A percentile compares a stretch with the other conserved stretches of the same genome.
phyloP scores from a whole-genome alignment of 2,113 vertebrate genomes.

The Scomber japonicus region DNA sequence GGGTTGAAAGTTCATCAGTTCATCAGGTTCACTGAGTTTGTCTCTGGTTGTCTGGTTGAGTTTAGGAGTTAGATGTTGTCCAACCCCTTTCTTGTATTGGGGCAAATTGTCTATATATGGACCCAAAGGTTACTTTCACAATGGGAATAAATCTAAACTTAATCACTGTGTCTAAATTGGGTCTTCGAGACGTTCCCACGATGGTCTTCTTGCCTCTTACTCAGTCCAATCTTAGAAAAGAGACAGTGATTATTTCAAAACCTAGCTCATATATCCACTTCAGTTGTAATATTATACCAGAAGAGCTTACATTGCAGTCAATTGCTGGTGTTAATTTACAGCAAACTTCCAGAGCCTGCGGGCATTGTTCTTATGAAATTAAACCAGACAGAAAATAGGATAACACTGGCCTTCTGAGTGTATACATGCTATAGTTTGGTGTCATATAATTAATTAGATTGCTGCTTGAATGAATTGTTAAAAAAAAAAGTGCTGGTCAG shows the following conservation, averaged over 20 bases:
- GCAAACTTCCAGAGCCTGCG: conserved; percentile 69
- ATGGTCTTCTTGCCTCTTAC: conserved; percentile 51
- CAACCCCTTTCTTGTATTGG: too few species aligned
- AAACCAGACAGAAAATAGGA: conserved; percentile 43
- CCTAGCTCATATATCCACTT: conserved; percentile 62
- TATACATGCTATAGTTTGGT: background rate
- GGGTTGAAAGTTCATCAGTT: conserved; percentile 42
- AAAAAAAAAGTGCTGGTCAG: background rate
- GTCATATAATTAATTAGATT: background rate
- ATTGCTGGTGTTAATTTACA: conserved; percentile 67
- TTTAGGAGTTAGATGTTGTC: background rate
- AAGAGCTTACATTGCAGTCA: conserved; percentile 34
- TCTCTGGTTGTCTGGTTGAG: background rate
- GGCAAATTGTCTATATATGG: background rate
- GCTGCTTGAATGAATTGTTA: too few species aligned
- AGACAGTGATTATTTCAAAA: conserved; percentile 53
- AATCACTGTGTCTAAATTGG: background rate
- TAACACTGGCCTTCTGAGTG: background rate
- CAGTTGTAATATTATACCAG: conserved; percentile 60
- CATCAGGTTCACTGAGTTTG: too few species aligned
- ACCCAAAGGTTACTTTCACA: background rate
- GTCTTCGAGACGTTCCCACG: conserved; percentile 65
- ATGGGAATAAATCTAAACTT: background rate
- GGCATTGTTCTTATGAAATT: conserved; percentile 40
- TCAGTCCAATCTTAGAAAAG: conserved; percentile 42